Evolutionary conservation across 2,113 vertebrate genomes (phyloP), one percentile per base, ranked within the genome.

Genomic region (Sterrhoptilus dennistouni): DNA sequence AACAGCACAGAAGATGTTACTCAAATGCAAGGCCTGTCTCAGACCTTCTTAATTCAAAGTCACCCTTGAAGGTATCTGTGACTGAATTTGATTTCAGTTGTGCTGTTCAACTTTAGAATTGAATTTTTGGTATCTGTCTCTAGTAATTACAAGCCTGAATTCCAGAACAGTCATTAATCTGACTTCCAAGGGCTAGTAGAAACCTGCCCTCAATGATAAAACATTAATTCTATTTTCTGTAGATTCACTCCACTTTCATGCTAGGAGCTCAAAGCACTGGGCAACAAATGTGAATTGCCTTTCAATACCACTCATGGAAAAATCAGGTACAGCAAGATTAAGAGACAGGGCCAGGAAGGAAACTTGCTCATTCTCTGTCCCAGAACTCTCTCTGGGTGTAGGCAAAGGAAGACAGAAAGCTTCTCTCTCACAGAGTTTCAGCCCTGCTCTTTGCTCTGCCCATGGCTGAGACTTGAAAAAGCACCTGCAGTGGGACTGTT

Each of bases 401-500:
- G 19, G 23, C 31, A 81, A 63, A 68, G 19, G 24, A 44, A 42
- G 5, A 42, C 25, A 42, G 19, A 70, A 81, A 81, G 16, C 19
- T 64, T 53, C 50, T 29, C 54, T 61, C 15, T 17, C 42, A 22
- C 56, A 23, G 5, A 33, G 5, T n/a, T 71, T 78, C 35, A 87
- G 31, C n/a, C 47, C 45, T 78, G 23, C 27, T 81, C 8, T 36
- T 81, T 57, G 22, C 22, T 84, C n/a, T 87, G 60, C 17, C 11
- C 25, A 31, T 1, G 2, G 42, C 42, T 91, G 25, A 75, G 23
- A 15, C 23, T 75, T 68, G 15, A 16, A 69, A 85, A 79, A 61
- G 8, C n/a, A 14, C 22, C 56, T 21, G 4, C 59, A 4, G 0
- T 28, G 36, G 53, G 1, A 3, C 6, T 29, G 20, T 3, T 40